phyloP scores from a whole-genome alignment of 2,888 invertebrate species.

The Dione vanillae region DNA sequence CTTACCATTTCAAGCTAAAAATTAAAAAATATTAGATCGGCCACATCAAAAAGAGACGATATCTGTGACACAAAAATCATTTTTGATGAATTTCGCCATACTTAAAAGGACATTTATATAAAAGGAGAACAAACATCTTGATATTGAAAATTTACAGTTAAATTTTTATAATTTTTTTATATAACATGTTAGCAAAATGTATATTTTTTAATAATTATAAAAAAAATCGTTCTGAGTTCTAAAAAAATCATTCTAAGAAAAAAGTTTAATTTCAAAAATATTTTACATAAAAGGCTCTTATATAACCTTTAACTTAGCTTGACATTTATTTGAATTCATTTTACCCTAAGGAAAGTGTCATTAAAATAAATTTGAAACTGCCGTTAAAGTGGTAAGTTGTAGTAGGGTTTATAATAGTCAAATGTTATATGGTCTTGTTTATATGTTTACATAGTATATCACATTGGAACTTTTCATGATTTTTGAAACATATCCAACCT shows the following conservation, averaged over 20 bases:
- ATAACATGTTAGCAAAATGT: too few relatives aligned
- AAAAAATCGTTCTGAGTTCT: not conserved
- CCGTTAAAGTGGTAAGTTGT: conserved; percentile 9
- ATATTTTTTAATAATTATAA: not conserved
- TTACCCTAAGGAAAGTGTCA: conserved; percentile 15
- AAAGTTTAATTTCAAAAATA: conserved; percentile 6
- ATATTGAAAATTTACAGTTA: too few relatives aligned
- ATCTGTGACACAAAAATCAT: too few relatives aligned
- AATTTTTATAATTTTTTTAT: too few relatives aligned
- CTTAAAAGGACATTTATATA: too few relatives aligned
- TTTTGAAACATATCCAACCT: too few relatives aligned
- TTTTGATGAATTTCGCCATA: too few relatives aligned
- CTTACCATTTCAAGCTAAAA: too few relatives aligned
- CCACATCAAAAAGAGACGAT: too few relatives aligned
- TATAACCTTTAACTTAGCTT: conserved; percentile 12
- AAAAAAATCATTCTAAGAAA: not conserved
- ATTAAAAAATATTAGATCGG: too few relatives aligned
- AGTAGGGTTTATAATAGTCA: conserved; percentile 1
- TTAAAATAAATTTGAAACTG: conserved; percentile 14
- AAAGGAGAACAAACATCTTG: too few relatives aligned
- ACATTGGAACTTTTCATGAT: not conserved
- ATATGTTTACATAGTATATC: not conserved
- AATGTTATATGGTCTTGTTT: conserved; percentile 2
- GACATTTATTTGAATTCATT: conserved; percentile 22
- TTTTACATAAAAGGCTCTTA: conserved; percentile 5